These are phyloP conservation scores for Pao palembangensis DNA, from an alignment of 2,113 vertebrate genomes.

Conservation along the genomic window DNA sequence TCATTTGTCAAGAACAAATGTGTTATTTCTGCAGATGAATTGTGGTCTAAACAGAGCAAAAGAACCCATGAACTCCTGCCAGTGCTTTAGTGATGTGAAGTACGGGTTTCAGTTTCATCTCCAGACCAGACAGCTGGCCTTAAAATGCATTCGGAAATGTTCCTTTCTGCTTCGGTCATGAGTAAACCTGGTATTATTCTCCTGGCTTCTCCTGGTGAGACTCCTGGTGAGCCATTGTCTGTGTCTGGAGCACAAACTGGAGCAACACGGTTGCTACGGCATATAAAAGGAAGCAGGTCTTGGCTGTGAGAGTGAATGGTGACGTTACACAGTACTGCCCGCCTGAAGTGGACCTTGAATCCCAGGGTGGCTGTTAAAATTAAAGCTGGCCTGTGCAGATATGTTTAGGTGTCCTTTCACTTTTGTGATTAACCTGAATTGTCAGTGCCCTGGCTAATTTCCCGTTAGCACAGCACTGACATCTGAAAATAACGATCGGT, in stretches of 20 bases:
- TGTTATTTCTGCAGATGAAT: no score
- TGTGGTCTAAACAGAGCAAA: no score
- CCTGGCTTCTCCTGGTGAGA: conserved; percentile 14
- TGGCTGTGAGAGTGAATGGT: conserved; percentile 33
- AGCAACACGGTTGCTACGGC: conserved; percentile 42
- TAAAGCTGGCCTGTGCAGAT: conserved; percentile 26
- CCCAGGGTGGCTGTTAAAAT: conserved; percentile 39
- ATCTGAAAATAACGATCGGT: no score
- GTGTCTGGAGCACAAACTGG: conserved; percentile 51
- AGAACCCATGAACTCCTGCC: no score
- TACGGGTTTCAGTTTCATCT: background rate
- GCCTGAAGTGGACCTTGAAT: conserved; percentile 25
- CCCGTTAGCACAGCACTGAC: no score
- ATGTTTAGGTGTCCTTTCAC: conserved; percentile 18
- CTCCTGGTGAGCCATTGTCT: conserved; percentile 34
- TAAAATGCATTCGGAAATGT: no score
- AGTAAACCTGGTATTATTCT: conserved; percentile 50
- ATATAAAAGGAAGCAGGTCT: conserved; percentile 65
- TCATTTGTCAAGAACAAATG: no score
- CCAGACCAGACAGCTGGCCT: conserved; percentile 14
- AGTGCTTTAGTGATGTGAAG: no score
- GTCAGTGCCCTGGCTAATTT: background rate
- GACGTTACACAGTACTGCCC: conserved; percentile 18
- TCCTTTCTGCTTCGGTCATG: conserved; percentile 20
- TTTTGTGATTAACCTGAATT: conserved; percentile 49